Evolutionary conservation across 2,113 vertebrate species (phyloP).

Genomic region (Steatornis caripensis): DNA sequence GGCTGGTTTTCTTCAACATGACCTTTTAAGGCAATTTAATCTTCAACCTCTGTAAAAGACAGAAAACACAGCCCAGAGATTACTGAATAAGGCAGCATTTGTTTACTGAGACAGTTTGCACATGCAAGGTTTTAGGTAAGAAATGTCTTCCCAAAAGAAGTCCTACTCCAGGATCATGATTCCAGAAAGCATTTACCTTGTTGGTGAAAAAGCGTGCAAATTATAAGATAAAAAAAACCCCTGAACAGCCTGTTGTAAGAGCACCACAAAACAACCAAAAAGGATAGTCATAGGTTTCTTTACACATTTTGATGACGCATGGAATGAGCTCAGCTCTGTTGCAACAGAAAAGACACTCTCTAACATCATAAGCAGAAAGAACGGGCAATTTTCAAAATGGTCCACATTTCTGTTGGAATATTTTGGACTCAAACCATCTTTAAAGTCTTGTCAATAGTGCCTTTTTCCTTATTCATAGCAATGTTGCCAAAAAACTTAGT

Average conservation of each 20-base stretch:
- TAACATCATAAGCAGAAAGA: neutral
- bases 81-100: neutral
- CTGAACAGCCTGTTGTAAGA: neutral
- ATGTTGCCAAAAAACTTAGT: neutral
- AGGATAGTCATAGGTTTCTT: neutral
- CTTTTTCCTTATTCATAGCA: neutral
- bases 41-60: neutral
- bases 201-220: neutral
- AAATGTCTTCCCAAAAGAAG: neutral
- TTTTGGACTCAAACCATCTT: neutral
- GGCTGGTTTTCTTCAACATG: neutral
- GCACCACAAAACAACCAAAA: neutral
- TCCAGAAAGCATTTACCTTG: neutral
- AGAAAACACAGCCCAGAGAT: constrained; percentile 2
- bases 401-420: neutral
- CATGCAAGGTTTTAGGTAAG: neutral
- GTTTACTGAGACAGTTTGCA: neutral
- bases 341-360: neutral
- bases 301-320: neutral
- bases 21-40: constrained; percentile 3
- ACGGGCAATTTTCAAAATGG: neutral
- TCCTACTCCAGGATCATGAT: neutral
- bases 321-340: neutral
- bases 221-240: neutral
- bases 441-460: neutral